Evolutionary conservation across 2,888 invertebrate species (phyloP), one percentile per base, ranked within the genome.

Genomic region (Catonia carolina): DNA sequence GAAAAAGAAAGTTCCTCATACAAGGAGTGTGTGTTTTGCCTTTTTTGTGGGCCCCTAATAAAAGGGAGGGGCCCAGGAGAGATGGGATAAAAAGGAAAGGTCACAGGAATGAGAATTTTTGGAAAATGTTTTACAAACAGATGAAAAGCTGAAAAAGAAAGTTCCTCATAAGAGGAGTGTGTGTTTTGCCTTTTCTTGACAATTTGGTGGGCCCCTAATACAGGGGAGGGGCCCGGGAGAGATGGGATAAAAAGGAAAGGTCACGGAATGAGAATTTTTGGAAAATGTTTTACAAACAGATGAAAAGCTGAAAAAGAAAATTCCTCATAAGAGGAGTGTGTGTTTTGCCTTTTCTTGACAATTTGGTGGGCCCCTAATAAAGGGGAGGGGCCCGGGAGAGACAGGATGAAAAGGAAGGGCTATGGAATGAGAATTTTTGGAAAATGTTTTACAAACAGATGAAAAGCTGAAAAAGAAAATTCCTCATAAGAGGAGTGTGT

Each of bases 391-490:
- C n/a, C n/a, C n/a, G n/a, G n/a, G n/a, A n/a, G n/a, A n/a, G n/a
- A n/a, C n/a, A n/a, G n/a, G n/a, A n/a, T n/a, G n/a, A n/a, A n/a
- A n/a, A n/a, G n/a, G n/a, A n/a, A n/a, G n/a, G n/a, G n/a, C n/a
- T n/a, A n/a, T n/a, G 27, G 27, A 27, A 27, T 27, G 8, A 6
- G 27, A 27, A 27, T 27, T 27, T 27, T 27, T 27, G 27, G 8
- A 27, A 27, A 27, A 27, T 27, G 27, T 27, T 6, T n/a, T 27
- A 27, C 8, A 6, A 27, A n/a, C n/a, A 8, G 27, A 27, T 27
- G 8, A 6, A 17, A 14, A 45, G 45, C 56, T 56, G 51, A 56
- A 56, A 56, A 33, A 56, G 42, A 55, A 18, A 50, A 48, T 53
- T 36, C 56, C 27, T 12, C n/a, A 18, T 6, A 12, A 15, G 27